Base-by-base conservation (phyloP, 1,140 invertebrate species). In the Apis cerana region DNA sequence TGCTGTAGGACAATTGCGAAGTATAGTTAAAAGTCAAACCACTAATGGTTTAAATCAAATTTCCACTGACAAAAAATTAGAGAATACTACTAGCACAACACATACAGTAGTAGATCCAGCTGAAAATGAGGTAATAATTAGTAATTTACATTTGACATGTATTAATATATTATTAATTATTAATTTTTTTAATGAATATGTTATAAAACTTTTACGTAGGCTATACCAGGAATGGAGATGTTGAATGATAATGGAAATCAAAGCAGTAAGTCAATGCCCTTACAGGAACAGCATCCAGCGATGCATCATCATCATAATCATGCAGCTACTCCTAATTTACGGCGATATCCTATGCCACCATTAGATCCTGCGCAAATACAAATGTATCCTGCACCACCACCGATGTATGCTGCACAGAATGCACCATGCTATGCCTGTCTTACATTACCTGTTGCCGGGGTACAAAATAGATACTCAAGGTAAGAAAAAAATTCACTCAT, bases 1-100 rank as follows among this genome's bases (percentile, higher is more conserved):
- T 79, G 95, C 94, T 52, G 94, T 95, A 17, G 93, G 93, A 69
- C 95, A 96, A 69, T 92, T 96, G 80, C 92, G 95, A 77, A 95
- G 94, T 68, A 93, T 96, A 85, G 94, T 96, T 77, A 96, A 96
- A 89, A 94, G 89, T 92, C 94, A 93, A 90, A 94, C 89, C 84
- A 94, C 92, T 71, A 95, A 94, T 82, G 94, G 94, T 62, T 91
- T 92, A 88, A 93, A 92, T 88, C 93, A 92, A 91, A 90, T 91
- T 89, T 86, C 86, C 87, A 88, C 76, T 79, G 94, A 91, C 85
- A 93, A 93, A 76, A 93, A 93, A 72, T 48, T 87, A 48, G 91
- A 94, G 43, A 88, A 61, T 85, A 84, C 87, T 23, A 92, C 88
- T 23, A 93, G 86, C 80, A 85, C 90, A 27, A 74, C 83, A 58